Evolutionary conservation across 2,888 invertebrate genomes (phyloP).

Genomic region (Amaurobius ferox): DNA sequence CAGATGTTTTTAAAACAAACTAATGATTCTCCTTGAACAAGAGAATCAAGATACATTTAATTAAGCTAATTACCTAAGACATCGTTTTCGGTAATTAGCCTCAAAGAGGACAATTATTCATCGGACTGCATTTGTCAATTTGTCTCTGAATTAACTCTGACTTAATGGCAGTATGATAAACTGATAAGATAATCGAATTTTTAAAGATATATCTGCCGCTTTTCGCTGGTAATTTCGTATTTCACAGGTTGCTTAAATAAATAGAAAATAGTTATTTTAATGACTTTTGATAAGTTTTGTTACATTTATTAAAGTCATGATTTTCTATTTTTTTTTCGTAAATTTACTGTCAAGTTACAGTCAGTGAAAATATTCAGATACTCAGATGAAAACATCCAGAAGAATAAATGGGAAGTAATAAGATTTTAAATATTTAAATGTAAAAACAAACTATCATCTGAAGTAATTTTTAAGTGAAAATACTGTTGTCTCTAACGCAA

Average conservation of each 20-base stretch:
- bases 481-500: no score
- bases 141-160: neutral
- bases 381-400: no score
- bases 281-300: no score
- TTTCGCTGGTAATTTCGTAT: neutral
- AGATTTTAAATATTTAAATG: no score
- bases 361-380: no score
- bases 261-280: neutral
- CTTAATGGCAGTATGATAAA: neutral
- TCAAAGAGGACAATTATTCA: neutral
- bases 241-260: neutral
- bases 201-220: neutral
- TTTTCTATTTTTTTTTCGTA: no score
- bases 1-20: constrained; percentile 8
- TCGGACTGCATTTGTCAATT: constrained; percentile 3
- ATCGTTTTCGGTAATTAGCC: constrained; percentile 5
- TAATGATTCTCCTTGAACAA: neutral
- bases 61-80: constrained; percentile 8
- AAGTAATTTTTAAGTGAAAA: no score
- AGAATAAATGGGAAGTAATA: no score
- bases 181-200: neutral
- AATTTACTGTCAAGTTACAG: no score
- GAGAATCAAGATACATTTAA: constrained; percentile 2
- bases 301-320: no score
- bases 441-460: no score